Evolutionary conservation across 2,113 vertebrate species (phyloP).

Genomic region (Oxyruncus cristatus): DNA sequence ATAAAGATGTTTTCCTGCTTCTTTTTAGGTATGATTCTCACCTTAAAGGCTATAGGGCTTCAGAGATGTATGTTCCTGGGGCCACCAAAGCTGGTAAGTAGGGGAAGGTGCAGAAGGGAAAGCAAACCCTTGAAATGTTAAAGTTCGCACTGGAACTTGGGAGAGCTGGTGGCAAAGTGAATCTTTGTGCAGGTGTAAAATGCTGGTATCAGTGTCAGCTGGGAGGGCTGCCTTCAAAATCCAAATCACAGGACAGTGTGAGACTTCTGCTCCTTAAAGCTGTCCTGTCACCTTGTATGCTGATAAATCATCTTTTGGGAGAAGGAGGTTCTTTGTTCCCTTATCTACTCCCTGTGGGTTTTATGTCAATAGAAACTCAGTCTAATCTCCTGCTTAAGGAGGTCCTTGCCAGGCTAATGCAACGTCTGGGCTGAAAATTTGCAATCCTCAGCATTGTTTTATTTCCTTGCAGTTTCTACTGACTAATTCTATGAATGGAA

Average conservation of each 20-base stretch:
- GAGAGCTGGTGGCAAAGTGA: no score
- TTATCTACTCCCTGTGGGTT: background rate
- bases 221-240: background rate
- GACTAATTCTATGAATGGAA: background rate
- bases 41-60: constrained; percentile 85
- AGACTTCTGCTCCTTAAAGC: background rate
- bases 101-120: background rate
- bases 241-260: no score
- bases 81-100: constrained; percentile 91
- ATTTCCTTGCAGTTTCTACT: background rate
- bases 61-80: constrained; percentile 88
- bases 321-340: background rate
- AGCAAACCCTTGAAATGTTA: background rate
- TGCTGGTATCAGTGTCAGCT: background rate
- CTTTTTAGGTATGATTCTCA: constrained; percentile 88
- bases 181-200: background rate
- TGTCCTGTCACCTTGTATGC: background rate
- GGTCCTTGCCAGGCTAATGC: background rate
- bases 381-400: background rate
- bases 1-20: background rate
- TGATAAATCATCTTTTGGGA: background rate
- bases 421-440: fast-evolving
- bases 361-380: background rate
- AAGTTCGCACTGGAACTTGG: background rate
- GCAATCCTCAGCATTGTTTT: background rate